Base-by-base conservation (phyloP, 1,140 invertebrate species). In the Trypoxylus dichotomus region DNA sequence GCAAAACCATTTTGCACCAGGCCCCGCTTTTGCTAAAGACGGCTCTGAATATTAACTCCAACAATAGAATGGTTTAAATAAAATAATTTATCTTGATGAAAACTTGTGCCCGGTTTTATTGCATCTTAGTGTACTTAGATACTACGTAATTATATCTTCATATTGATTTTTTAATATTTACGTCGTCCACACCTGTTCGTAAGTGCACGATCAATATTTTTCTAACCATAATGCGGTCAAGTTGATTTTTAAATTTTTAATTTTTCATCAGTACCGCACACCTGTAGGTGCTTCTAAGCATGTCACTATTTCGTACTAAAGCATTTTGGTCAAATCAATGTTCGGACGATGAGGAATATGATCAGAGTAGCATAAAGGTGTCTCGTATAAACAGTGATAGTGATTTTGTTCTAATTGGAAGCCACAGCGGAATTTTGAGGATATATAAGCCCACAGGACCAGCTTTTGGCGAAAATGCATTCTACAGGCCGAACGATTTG, bases 231-330 rank as follows among this genome's bases (percentile, higher is more conserved):
- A 24, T 76, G 11, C 43, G 15, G 47, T 76, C 15, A 68, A 27
- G 15, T 41, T 41, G 15, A 7, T 3, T 32, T 25, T n/a, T 41
- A 41, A 60, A 37, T 68, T 76, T 68, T 68, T 68, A 68, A 68
- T 68, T 68, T 68, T 29, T 24, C 19, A 19, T 68, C 1, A 29
- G 58, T 63, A 37, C 41, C 27, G 29, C 21, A 68, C 42, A 27
- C 25, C n/a, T 29, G 25, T 7, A 11, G 5, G 15, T 27, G 11
- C 8, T 76, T 58, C 5, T n/a, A 42, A 74, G 27, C 37, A 96
- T 95, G 94, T 95, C 94, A 21, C 85, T 96, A 58, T 95, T 96
- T 86, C 94, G 93, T 88, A 90, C 91, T 0, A 89, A 92, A 82
- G 93, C 94, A 79, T 92, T 92, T 88, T 96, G 94, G 94, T 88